Evolutionary conservation across 37 sponge, comb jelly and placozoan species (phyloP), one percentile per base, ranked within the genome.

Genomic region (Cladorhizidae sp.): DNA sequence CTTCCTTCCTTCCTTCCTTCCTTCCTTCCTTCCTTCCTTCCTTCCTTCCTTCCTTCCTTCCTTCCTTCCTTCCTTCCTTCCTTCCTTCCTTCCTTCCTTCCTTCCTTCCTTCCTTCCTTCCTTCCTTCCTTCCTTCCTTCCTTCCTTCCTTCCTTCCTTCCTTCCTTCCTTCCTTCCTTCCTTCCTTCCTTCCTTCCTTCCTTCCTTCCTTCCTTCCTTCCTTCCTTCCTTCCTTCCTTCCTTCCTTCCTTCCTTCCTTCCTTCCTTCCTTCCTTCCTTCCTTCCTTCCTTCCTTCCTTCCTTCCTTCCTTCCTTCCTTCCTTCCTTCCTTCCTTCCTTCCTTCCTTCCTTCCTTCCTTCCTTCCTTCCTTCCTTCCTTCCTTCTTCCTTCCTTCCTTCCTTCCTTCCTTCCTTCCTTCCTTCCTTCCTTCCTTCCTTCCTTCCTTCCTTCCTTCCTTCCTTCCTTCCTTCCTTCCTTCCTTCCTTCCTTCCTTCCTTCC

Each of bases 21-120:
- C 14, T 25, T 58, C 59, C 14, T 25, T 58, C 59, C 14, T 25
- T 58, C 59, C 14, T 25, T 58, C 59, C 14, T 25, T 58, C 59
- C 8, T 61, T 57, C 76, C 51, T 64, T 75, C 84, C 36, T 36
- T 65, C 75, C 75, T 75, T 75, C 69, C 75, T 65, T 74, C 75
- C 75, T 54, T 75, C 74, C 75, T 65, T 74, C 75, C 75, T 65
- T 75, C 75, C 63, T 67, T 64, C 69, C 75, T 65, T 64, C 69
- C 68, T 68, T 80, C 80, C 68, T 68, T 68, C 80, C 68, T 51
- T 68, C 80, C 68, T 72, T 72, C 73, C 58, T 61, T 81, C 82
- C 58, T 72, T 72, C 82, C 58, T 72, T 81, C 82, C 72, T 72
- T 59, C 82, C 57, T 72, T 72, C 82, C 72, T 72, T 72, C 82